These are phyloP conservation scores for Cyrtonyx montezumae DNA, from an alignment of 2,113 vertebrate genomes.

Conservation along the genomic window DNA sequence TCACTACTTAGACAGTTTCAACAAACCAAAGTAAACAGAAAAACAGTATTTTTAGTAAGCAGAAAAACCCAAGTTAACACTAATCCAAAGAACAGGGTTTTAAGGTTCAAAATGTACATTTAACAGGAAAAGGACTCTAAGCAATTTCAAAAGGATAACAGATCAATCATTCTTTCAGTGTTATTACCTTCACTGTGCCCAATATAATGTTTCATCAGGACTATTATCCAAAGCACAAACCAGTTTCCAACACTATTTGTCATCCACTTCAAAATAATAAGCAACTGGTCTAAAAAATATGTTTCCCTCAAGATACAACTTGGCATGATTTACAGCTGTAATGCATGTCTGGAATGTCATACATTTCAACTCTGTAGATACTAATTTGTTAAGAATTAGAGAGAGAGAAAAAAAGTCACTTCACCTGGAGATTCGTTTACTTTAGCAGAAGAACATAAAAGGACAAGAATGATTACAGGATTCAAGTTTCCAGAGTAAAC, in stretches of 20 bases:
- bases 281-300: background rate
- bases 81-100: background rate
- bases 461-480: background rate
- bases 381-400: background rate
- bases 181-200: background rate
- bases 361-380: background rate
- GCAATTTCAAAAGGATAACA: background rate
- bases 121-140: background rate
- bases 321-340: background rate
- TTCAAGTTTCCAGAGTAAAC: background rate
- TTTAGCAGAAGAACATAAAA: background rate
- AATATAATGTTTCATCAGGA: background rate
- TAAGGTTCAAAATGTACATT: background rate
- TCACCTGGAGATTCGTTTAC: background rate
- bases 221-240: background rate
- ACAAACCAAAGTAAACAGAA: background rate
- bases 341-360: too few relatives aligned
- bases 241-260: background rate
- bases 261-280: background rate
- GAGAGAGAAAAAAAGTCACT: background rate
- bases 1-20: background rate
- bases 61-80: background rate
- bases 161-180: background rate
- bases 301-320: background rate
- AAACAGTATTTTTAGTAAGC: background rate